Conservation (phyloP, 2,888 invertebrate genomes). For the Rapana venosa region DNA sequence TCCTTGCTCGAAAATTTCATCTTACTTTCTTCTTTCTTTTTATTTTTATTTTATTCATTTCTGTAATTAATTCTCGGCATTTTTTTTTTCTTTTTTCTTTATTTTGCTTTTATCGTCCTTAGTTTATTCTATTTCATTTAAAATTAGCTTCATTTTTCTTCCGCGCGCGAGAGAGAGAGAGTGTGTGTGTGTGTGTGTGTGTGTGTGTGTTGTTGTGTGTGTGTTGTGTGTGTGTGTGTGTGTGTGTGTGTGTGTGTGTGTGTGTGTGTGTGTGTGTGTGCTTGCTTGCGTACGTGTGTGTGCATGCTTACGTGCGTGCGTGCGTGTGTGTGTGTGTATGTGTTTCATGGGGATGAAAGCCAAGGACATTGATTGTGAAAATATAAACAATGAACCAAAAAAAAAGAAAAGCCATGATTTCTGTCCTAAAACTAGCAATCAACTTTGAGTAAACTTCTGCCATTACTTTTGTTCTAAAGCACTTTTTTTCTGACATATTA, state of each 20-base stretch:
- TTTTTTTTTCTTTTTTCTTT: neutral
- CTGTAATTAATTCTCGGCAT: neutral
- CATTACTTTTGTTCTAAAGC: no score
- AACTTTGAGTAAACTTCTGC: no score
- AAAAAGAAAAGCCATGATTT: neutral
- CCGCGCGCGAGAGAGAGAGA: neutral
- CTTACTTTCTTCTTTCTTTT: neutral
- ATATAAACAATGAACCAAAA: neutral
- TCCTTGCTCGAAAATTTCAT: neutral
- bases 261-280: slow-evolving; percentile 15
- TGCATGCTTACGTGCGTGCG: neutral
- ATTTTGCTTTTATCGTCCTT: neutral
- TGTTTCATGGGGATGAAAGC: neutral
- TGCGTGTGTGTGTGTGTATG: neutral
- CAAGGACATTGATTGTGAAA: neutral
- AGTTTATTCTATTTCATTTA: neutral
- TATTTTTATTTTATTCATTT: neutral
- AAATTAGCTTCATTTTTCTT: neutral
- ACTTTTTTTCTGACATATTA: no score
- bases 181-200: neutral
- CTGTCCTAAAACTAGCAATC: no score
- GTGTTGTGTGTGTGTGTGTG: slow-evolving; percentile 16
- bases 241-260: slow-evolving; percentile 9
- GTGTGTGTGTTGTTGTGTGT: neutral
- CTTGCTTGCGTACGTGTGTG: neutral